phyloP scores from a whole-genome alignment of 92 coral and sea anemone species.

The Muricea muricata region DNA sequence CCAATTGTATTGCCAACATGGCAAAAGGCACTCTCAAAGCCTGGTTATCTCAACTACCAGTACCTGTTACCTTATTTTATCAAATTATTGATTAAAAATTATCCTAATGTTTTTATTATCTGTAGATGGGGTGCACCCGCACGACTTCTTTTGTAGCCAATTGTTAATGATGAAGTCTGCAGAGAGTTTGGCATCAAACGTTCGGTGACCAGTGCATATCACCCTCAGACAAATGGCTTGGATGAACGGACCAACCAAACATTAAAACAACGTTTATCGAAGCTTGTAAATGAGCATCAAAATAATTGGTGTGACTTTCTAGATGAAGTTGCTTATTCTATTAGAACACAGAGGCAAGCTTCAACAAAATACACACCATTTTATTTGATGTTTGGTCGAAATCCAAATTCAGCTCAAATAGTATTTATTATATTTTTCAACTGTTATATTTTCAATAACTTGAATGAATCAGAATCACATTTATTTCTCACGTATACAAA shows the following conservation, averaged over 20 bases:
- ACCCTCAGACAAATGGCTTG: constrained; percentile 18
- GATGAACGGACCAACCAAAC: constrained; percentile 17
- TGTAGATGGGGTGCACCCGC: constrained; percentile 31
- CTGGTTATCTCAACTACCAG: no score
- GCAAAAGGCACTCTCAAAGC: no score
- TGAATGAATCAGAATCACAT: not conserved
- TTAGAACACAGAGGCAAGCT: constrained; percentile 52
- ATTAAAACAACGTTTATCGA: constrained; percentile 14
- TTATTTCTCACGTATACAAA: not conserved
- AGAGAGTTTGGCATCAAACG: constrained; percentile 28
- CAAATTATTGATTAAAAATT: no score
- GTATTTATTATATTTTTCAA: not conserved
- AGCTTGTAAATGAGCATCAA: constrained; percentile 21
- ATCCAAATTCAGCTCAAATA: constrained; percentile 29
- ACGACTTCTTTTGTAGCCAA: constrained; percentile 3
- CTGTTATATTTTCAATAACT: not conserved
- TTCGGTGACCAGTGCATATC: constrained; percentile 31
- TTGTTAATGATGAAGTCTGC: constrained; percentile 14
- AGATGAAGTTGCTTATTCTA: constrained; percentile 18
- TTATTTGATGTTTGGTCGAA: constrained; percentile 52
- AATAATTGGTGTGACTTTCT: constrained; percentile 28
- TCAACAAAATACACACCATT: constrained; percentile 61
- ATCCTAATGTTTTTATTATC: not conserved
- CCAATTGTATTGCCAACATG: no score
- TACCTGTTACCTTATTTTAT: no score